Percentiles rank a stretch among this genome's conserved stretches.
phyloP scores from a whole-genome alignment of 2,113 vertebrate genomes.

The Mus spicilegus region DNA sequence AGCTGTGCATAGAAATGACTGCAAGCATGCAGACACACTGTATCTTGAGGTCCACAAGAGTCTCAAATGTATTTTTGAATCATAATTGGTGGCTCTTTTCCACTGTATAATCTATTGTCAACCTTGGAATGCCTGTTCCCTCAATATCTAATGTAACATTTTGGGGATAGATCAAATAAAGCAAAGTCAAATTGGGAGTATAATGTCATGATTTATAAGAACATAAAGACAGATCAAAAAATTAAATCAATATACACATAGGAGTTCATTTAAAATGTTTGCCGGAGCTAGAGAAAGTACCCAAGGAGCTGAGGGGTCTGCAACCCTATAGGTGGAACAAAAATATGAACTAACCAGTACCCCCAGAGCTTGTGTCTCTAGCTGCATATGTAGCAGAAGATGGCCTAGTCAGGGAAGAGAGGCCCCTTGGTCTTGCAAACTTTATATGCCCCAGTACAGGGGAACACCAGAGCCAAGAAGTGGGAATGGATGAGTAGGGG shows the following conservation, averaged over 20 bases:
- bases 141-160: background rate
- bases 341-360: too few relatives aligned
- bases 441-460: too few relatives aligned
- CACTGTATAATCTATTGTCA: background rate
- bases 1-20: fast-evolving
- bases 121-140: background rate
- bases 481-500: too few relatives aligned
- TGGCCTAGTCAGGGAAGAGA: too few relatives aligned
- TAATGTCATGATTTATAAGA: background rate
- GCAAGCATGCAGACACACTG: fast-evolving
- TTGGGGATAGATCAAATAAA: background rate
- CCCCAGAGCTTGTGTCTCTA: too few relatives aligned
- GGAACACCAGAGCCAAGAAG: too few relatives aligned
- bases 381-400: too few relatives aligned
- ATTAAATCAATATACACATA: background rate
- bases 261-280: background rate
- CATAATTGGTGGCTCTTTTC: background rate
- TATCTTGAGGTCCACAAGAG: background rate
- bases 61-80: background rate
- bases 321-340: too few relatives aligned
- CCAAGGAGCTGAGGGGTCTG: too few relatives aligned
- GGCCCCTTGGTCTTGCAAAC: too few relatives aligned
- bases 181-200: background rate
- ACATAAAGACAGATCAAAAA: background rate
- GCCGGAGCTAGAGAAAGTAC: too few relatives aligned